phyloP scores from a whole-genome alignment of 1,140 invertebrate species.

The Hestina assimilis region DNA sequence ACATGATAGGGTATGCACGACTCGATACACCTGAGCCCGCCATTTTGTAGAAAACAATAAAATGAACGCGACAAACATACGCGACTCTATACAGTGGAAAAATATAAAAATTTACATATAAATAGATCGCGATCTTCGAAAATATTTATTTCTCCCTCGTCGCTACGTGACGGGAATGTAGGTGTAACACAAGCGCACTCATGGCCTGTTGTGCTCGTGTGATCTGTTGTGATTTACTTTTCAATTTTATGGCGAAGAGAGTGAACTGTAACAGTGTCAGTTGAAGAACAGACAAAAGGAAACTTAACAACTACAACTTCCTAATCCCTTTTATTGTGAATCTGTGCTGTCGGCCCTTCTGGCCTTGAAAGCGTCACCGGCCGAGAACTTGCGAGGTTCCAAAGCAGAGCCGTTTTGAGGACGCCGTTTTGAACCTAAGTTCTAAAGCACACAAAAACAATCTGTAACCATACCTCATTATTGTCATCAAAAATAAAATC shows the following conservation, averaged over 20 bases:
- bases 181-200: slow-evolving; percentile 37
- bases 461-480: too few relatives aligned
- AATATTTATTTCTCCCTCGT: slow-evolving; percentile 70
- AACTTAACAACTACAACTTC: too few relatives aligned
- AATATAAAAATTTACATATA: slow-evolving; percentile 74
- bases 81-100: slow-evolving; percentile 38
- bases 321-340: too few relatives aligned
- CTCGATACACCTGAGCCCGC: slow-evolving; percentile 12
- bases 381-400: too few relatives aligned
- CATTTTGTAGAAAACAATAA: slow-evolving; percentile 48
- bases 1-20: not conserved
- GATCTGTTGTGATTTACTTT: slow-evolving; percentile 35
- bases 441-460: too few relatives aligned
- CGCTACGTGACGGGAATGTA: slow-evolving; percentile 51
- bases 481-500: too few relatives aligned
- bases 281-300: too few relatives aligned
- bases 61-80: slow-evolving; percentile 47
- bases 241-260: slow-evolving; percentile 5
- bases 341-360: too few relatives aligned
- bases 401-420: too few relatives aligned
- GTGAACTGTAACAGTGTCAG: too few relatives aligned
- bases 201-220: slow-evolving; percentile 34
- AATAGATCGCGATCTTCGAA: slow-evolving; percentile 53
- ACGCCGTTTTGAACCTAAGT: too few relatives aligned
- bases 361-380: too few relatives aligned